phyloP scores from a whole-genome alignment of 2,113 vertebrate genomes.

The Brachypteracias leptosomus region DNA sequence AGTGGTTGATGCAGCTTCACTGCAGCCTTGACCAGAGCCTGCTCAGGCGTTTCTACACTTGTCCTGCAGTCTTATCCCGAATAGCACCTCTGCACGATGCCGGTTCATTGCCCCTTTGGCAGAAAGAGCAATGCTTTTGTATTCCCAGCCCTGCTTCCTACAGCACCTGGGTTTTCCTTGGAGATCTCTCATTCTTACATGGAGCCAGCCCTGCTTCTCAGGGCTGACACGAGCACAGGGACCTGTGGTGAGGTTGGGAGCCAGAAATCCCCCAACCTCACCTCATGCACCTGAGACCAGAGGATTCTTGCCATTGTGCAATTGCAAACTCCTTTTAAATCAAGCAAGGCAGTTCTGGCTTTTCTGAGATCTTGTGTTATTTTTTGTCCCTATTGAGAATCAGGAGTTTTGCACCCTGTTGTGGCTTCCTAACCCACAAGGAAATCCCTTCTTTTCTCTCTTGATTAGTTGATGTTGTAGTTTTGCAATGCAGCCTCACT shows the following conservation, averaged over 20 bases:
- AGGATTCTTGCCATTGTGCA: accelerated
- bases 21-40: background rate
- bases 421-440: background rate
- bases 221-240: background rate
- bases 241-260: accelerated
- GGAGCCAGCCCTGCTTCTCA: background rate
- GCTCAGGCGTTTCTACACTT: background rate
- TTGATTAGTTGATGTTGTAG: background rate
- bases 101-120: accelerated
- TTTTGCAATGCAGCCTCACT: background rate
- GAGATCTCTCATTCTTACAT: background rate
- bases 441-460: background rate
- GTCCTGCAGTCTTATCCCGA: accelerated
- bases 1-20: accelerated
- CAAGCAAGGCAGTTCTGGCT: background rate
- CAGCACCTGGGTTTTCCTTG: conserved; percentile 1
- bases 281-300: accelerated
- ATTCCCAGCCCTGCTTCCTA: background rate
- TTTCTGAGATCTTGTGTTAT: background rate
- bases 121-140: background rate
- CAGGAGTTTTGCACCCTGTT: background rate
- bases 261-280: background rate
- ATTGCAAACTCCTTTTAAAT: background rate
- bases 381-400: background rate
- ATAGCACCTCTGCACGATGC: accelerated